A percentile compares a stretch with the other conserved stretches of the same genome.
phyloP scores from a whole-genome alignment of 2,888 invertebrate species.

The Teinopalpus imperialis region DNA sequence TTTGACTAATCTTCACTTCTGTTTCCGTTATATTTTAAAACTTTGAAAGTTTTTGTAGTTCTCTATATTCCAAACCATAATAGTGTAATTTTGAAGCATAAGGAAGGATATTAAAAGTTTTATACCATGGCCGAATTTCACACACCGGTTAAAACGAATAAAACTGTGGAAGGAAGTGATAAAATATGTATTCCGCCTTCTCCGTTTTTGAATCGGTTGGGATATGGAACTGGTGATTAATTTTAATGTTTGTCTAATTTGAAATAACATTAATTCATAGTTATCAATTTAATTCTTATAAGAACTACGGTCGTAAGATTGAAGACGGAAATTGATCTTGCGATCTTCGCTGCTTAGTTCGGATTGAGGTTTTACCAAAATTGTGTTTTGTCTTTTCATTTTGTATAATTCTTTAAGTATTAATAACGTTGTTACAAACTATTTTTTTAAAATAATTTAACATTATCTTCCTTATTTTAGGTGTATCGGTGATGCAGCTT shows the following conservation, averaged over 20 bases:
- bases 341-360: too few species aligned
- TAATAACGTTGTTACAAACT: too few species aligned
- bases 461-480: constrained; percentile 58
- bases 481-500: constrained; percentile 89
- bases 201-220: constrained; percentile 87
- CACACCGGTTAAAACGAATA: constrained; percentile 65
- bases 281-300: too few species aligned
- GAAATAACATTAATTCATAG: background rate
- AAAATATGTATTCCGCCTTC: constrained; percentile 85
- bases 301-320: too few species aligned
- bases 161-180: constrained; percentile 42
- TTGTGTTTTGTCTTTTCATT: too few species aligned
- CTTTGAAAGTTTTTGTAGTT: background rate
- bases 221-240: constrained; percentile 87
- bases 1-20: too few species aligned
- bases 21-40: background rate
- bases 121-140: constrained; percentile 50
- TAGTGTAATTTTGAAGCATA: too few species aligned
- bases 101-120: too few species aligned
- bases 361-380: too few species aligned
- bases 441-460: background rate
- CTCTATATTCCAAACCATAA: too few species aligned
- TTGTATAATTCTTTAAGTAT: too few species aligned
- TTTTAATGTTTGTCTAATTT: background rate
- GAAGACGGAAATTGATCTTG: too few species aligned